Conservation (phyloP, 2,888 invertebrate genomes). For the Podabrus alpinus region DNA sequence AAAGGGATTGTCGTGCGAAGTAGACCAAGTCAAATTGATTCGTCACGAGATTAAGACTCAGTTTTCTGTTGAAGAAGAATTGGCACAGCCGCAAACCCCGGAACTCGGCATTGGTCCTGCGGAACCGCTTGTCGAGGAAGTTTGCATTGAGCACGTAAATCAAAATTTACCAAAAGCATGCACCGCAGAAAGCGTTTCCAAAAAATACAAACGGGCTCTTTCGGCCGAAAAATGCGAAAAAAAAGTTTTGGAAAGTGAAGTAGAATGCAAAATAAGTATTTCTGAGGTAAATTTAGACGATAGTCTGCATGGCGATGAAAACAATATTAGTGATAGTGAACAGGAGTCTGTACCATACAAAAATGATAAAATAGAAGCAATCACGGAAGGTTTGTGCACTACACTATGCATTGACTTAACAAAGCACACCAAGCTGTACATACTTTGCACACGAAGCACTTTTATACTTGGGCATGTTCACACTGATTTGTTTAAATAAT, state of each 20-base stretch:
- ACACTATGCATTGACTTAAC: not conserved
- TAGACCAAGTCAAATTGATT: not conserved
- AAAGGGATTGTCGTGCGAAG: not conserved
- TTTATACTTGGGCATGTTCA: not conserved
- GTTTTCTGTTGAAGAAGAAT: not conserved
- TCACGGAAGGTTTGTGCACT: not conserved
- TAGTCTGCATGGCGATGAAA: not conserved
- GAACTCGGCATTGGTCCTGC: not conserved
- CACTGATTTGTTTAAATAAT: not conserved
- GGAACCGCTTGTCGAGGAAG: not conserved
- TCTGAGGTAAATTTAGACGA: not conserved
- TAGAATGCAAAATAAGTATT: not conserved
- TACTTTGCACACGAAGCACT: constrained; percentile 4
- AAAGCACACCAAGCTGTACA: constrained; percentile 8
- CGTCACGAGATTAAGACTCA: not conserved
- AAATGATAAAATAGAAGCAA: not conserved
- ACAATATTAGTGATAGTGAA: not conserved
- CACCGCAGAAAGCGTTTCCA: not conserved
- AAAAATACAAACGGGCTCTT: not conserved
- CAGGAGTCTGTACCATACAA: not conserved
- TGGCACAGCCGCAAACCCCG: not conserved
- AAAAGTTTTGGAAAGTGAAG: not conserved
- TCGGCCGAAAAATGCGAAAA: not conserved
- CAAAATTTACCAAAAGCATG: not conserved
- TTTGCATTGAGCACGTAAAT: not conserved